A percentile compares a stretch with the other conserved stretches of the same genome.
phyloP scores from a whole-genome alignment of 2,113 vertebrate species.

The Lota lota region DNA sequence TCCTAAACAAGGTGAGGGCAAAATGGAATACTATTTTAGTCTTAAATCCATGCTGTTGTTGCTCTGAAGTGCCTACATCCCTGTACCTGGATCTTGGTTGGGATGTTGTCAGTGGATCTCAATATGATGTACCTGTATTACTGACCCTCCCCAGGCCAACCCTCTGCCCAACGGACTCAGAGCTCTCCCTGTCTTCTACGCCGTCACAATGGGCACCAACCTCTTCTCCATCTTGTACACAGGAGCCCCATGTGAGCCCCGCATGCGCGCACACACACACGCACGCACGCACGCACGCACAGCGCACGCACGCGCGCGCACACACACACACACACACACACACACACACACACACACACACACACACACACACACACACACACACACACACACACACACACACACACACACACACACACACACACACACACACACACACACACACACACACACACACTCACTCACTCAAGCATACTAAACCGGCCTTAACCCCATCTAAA shows the following conservation, averaged over 20 bases:
- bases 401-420: too few species aligned
- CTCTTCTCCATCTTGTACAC: constrained; percentile 95
- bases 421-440: too few species aligned
- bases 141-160: constrained; percentile 72
- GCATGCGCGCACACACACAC: not conserved
- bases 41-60: too few species aligned
- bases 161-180: constrained; percentile 89
- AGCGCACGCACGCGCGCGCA: too few species aligned
- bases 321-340: too few species aligned
- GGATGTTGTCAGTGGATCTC: too few species aligned
- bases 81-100: too few species aligned
- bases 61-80: too few species aligned
- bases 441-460: too few species aligned
- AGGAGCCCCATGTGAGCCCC: constrained; percentile 88
- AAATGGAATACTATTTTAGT: too few species aligned
- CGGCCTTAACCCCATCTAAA: not conserved
- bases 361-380: not conserved
- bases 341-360: too few species aligned
- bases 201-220: constrained; percentile 88
- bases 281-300: too few species aligned
- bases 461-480: not conserved
- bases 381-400: not conserved
- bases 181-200: constrained; percentile 92
- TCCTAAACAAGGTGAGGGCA: constrained; percentile 84
- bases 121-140: not conserved